Evolutionary conservation across 2,113 vertebrate genomes (phyloP).

Genomic region (Polypterus bichir): DNA sequence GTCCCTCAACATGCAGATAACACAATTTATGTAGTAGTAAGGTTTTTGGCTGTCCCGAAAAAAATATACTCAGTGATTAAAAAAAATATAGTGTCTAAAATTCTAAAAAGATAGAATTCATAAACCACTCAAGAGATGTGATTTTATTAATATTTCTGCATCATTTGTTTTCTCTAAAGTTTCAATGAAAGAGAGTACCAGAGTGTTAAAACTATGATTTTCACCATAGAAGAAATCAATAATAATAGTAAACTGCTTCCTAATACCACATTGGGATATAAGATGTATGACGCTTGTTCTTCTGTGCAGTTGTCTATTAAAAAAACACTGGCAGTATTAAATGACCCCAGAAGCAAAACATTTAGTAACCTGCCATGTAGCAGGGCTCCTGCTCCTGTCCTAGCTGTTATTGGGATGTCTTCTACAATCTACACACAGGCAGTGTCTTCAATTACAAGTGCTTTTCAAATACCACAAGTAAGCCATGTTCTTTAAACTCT

Average conservation of each 20-base stretch:
- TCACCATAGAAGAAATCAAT: slow-evolving; percentile 2
- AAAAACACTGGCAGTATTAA: not conserved
- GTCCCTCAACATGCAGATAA: no score
- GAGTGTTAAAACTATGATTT: not conserved
- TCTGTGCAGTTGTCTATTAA: not conserved
- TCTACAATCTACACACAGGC: not conserved
- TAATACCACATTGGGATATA: not conserved
- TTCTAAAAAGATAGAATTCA: no score
- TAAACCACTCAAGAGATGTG: no score
- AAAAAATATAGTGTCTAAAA: no score
- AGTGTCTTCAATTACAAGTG: not conserved
- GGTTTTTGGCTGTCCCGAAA: no score
- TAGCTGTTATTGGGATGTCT: not conserved
- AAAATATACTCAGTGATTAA: no score
- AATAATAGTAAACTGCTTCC: not conserved
- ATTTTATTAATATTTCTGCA: no score
- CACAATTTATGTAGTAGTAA: no score
- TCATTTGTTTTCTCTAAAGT: slow-evolving; percentile 2
- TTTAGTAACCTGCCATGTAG: not conserved
- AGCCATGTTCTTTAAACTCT: not conserved
- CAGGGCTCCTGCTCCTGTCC: not conserved
- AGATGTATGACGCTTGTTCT: not conserved
- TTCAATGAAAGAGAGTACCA: not conserved
- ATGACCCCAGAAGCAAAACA: not conserved
- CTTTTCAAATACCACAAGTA: not conserved